Evolutionary conservation across 2,888 invertebrate species (phyloP).

Genomic region (Agapostemon virescens): DNA sequence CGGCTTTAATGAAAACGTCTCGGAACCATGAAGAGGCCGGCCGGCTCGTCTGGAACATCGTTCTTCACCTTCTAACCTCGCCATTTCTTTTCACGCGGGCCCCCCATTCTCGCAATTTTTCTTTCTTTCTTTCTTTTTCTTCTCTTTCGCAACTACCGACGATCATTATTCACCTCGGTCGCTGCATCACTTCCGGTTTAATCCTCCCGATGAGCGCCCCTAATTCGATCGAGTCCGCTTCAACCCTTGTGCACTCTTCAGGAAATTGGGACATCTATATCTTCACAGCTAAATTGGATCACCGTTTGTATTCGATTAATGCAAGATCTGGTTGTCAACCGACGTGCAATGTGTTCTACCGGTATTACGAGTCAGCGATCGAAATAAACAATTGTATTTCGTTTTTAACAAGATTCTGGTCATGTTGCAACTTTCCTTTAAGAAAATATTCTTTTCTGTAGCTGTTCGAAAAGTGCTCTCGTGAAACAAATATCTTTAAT

Average conservation of each 20-base stretch:
- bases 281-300: background rate
- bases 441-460: too few species aligned
- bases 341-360: background rate
- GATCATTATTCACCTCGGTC: conserved; percentile 21
- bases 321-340: conserved; percentile 5
- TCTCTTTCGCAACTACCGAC: conserved; percentile 8
- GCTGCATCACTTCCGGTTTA: conserved; percentile 12
- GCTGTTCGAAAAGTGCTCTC: too few species aligned
- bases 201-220: background rate
- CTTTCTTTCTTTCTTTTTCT: conserved; percentile 33
- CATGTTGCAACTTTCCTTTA: too few species aligned
- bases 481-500: too few species aligned
- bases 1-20: conserved; percentile 42
- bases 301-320: background rate
- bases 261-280: conserved; percentile 1
- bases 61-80: conserved; percentile 57
- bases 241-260: conserved; percentile 2
- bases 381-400: background rate
- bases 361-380: too few species aligned
- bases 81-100: conserved; percentile 40
- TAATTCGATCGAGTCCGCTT: background rate
- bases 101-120: conserved; percentile 24
- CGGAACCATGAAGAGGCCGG: conserved; percentile 41
- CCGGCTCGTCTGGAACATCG: conserved; percentile 58
- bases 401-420: too few species aligned